Evolutionary conservation across 2,888 invertebrate genomes (phyloP).

Genomic region (Scrobipalpa costella): DNA sequence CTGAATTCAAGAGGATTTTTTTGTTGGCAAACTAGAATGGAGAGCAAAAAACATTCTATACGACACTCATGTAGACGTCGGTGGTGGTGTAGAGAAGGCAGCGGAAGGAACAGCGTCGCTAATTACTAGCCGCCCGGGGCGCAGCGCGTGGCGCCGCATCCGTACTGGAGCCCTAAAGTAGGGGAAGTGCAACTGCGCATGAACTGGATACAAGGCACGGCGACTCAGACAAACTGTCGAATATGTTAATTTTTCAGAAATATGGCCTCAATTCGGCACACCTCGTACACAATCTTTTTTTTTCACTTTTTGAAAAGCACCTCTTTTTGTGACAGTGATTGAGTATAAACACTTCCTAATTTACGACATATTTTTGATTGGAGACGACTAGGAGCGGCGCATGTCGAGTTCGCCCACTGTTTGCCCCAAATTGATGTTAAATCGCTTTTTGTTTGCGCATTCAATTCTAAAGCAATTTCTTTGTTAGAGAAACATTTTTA

Average conservation of each 20-base stretch:
- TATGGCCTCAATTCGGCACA: too few species aligned
- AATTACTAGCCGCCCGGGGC: slow-evolving; percentile 72
- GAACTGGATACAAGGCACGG: slow-evolving; percentile 3
- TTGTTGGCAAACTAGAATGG: not conserved
- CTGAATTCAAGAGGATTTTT: not conserved
- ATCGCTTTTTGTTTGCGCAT: slow-evolving; percentile 70
- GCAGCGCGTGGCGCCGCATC: slow-evolving; percentile 46
- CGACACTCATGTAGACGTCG: slow-evolving; percentile 1
- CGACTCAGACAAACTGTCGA: not conserved
- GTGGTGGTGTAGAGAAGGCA: slow-evolving; percentile 40
- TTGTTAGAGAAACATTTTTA: slow-evolving; percentile 62
- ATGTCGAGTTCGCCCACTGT: slow-evolving; percentile 18
- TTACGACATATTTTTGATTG: slow-evolving; percentile 15
- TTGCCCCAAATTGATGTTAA: slow-evolving; percentile 63
- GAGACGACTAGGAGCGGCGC: slow-evolving; percentile 7
- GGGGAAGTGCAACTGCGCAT: slow-evolving; percentile 41
- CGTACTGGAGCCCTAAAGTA: slow-evolving; percentile 44
- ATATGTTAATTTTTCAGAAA: too few species aligned
- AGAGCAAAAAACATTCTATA: slow-evolving; percentile 7
- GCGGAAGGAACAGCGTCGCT: slow-evolving; percentile 74
- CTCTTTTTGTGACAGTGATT: not conserved
- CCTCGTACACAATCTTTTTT: too few species aligned
- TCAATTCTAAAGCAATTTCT: slow-evolving; percentile 63
- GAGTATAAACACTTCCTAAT: not conserved
- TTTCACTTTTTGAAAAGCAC: not conserved